Percentiles rank a stretch among this genome's conserved stretches.
phyloP scores from a whole-genome alignment of 1,140 invertebrate species.

The Hetaerina americana region DNA sequence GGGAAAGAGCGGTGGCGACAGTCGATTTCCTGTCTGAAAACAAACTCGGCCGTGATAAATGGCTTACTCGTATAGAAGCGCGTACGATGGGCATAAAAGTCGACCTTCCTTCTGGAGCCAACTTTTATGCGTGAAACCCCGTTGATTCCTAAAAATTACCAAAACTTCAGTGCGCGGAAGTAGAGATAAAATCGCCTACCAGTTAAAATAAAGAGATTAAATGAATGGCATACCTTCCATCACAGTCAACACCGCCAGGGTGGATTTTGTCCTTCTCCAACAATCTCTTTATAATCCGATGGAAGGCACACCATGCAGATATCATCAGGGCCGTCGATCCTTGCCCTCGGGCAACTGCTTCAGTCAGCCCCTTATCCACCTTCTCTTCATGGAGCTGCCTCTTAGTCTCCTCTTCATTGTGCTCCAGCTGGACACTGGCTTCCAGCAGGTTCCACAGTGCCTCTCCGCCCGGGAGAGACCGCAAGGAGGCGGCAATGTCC shows the following conservation, averaged over 20 bases:
- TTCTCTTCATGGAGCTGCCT: neutral
- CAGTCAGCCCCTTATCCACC: neutral
- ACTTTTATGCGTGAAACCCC: no score
- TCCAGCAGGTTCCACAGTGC: slow-evolving; percentile 33
- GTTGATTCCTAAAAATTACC: no score
- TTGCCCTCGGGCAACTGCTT: slow-evolving; percentile 4
- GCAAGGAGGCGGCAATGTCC: slow-evolving; percentile 4
- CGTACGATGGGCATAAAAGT: no score
- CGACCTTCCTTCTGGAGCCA: no score
- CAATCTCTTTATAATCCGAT: slow-evolving; percentile 27
- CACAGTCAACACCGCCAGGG: slow-evolving; percentile 29
- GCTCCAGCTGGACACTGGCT: slow-evolving; percentile 22
- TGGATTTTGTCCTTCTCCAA: slow-evolving; percentile 28
- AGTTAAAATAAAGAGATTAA: no score
- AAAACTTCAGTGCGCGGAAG: no score
- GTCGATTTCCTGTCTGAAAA: no score
- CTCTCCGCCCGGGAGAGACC: slow-evolving; percentile 30
- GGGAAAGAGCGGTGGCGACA: no score
- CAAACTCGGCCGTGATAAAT: no score
- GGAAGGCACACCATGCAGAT: slow-evolving; percentile 36
- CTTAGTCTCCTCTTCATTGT: slow-evolving; percentile 15
- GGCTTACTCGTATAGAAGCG: no score
- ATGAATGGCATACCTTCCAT: slow-evolving; percentile 34
- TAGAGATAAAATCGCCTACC: no score
- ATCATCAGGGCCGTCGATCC: slow-evolving; percentile 25